Evolutionary conservation across 2,113 vertebrate species (phyloP), one percentile per base, ranked within the genome.

Genomic region (Burhinus oedicnemus): DNA sequence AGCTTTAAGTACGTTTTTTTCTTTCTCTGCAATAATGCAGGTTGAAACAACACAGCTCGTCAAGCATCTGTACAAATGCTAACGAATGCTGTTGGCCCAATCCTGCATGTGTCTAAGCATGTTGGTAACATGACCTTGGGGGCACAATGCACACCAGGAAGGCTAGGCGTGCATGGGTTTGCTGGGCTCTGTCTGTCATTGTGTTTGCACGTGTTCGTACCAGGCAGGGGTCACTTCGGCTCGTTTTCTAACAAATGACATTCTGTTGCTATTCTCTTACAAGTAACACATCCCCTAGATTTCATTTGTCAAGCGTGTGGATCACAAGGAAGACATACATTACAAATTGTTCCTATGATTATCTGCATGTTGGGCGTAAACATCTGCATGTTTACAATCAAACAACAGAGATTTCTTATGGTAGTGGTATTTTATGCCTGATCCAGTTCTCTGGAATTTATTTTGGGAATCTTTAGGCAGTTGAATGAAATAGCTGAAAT

Each of bases 191-290:
- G 44, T 23, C 66, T 60, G 21, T 54, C 69, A 11, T 21, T 42
- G 51, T 38, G 49, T 77, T 85, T 22, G 70, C 75, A 27, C 58
- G 89, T 82, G 90, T 74, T 85, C 95, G 95, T 91, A 38, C 62
- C 91, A 23, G 0, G 47, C 96, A 97, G 92, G 54, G 96, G 75
- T 88, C 94, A 79, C 96, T 97, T 15, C 0, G 19, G 51, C 81
- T 93, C 10, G 0, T 97, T 95, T 95, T 93, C 94, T 95, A 97
- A 96, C 93, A 95, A 94, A 91, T 51, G 40, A 81, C 89, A 85
- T 82, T 86, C 92, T 96, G 88, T 77, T 93, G 94, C 94, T 96
- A 96, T 96, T 95, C 89, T 97, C 87, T 97, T 97, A 96, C 91
- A 96, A 91, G 70, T 77, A 94, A 78, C 65, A 49, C 75, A 95